These are phyloP conservation scores for Dorcus parallelipipedus DNA, from an alignment of 2,888 invertebrate genomes.

Conservation along the genomic window DNA sequence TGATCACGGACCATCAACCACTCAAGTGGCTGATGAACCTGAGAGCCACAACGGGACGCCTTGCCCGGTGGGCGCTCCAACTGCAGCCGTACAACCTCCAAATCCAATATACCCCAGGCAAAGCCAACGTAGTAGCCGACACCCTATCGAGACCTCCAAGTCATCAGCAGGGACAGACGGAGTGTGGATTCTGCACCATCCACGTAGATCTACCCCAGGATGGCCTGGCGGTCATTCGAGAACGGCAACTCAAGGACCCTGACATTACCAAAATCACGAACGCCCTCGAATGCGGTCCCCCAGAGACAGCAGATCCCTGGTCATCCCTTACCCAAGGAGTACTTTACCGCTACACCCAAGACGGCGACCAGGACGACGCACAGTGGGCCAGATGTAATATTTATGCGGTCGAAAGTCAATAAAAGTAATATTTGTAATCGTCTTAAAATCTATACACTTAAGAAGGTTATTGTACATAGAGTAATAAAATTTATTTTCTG, in stretches of 20 bases:
- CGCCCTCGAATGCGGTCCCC: conserved; percentile 1
- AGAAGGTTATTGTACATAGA: no score
- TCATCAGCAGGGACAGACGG: no score
- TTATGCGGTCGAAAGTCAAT: no score
- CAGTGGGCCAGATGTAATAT: no score
- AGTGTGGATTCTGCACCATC: not conserved
- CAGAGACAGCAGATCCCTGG: conserved; percentile 4
- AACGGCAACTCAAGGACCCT: conserved; percentile 20
- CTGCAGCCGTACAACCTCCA: conserved; percentile 40
- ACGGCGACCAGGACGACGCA: conserved; percentile 26
- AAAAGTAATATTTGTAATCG: no score
- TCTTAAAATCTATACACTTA: no score
- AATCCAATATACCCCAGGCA: conserved; percentile 25
- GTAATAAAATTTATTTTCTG: no score
- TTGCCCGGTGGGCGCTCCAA: conserved; percentile 45
- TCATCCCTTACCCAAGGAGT: conserved; percentile 1
- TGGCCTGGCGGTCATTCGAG: conserved; percentile 1
- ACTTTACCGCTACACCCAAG: conserved; percentile 12
- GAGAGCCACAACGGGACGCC: conserved; percentile 41
- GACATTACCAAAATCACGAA: conserved; percentile 19
- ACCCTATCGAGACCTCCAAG: conserved; percentile 12
- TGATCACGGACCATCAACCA: conserved; percentile 25
- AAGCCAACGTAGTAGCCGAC: conserved; percentile 17
- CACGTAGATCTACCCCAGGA: not conserved
- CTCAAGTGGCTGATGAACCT: conserved; percentile 45